These are phyloP conservation scores for Stenchaetothrips biformis DNA, from an alignment of 2,888 invertebrate species.

Conservation along the genomic window DNA sequence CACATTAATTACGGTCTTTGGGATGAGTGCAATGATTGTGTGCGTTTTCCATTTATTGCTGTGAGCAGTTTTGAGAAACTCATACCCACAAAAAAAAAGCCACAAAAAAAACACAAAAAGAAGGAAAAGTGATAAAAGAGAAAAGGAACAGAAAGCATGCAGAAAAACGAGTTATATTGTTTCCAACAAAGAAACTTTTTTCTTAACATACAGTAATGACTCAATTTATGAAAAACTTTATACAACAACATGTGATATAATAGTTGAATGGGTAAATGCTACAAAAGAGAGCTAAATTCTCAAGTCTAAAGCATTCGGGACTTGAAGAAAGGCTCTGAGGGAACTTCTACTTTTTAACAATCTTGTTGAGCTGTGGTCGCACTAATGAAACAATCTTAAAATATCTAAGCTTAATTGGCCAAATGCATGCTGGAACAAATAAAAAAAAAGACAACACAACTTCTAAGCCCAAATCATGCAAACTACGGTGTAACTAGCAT, in stretches of 20 bases:
- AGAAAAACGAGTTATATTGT: neutral
- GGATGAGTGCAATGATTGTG: neutral
- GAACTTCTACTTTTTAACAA: no score
- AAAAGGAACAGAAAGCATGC: slow-evolving; percentile 40
- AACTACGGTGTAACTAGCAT: neutral
- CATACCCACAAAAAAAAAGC: neutral
- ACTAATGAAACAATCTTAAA: no score
- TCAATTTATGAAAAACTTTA: neutral
- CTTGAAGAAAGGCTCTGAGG: no score
- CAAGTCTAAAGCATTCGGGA: no score
- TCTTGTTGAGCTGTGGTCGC: no score
- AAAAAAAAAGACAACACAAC: slow-evolving; percentile 19
- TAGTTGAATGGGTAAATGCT: no score
- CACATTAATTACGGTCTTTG: slow-evolving; percentile 1
- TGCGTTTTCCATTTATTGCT: neutral
- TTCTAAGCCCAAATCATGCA: slow-evolving; percentile 28
- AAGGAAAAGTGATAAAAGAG: slow-evolving; percentile 24
- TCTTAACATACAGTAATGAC: neutral
- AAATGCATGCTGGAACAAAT: neutral
- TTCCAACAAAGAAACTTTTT: neutral
- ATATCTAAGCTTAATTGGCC: no score
- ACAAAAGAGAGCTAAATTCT: no score
- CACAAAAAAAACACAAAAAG: neutral
- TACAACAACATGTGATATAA: neutral
- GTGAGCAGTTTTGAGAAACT: neutral